A percentile compares a stretch with the other conserved stretches of the same genome.
These are phyloP conservation scores for Leptobrachium leishanense DNA, from an alignment of 2,113 vertebrate genomes.

Conservation along the genomic window DNA sequence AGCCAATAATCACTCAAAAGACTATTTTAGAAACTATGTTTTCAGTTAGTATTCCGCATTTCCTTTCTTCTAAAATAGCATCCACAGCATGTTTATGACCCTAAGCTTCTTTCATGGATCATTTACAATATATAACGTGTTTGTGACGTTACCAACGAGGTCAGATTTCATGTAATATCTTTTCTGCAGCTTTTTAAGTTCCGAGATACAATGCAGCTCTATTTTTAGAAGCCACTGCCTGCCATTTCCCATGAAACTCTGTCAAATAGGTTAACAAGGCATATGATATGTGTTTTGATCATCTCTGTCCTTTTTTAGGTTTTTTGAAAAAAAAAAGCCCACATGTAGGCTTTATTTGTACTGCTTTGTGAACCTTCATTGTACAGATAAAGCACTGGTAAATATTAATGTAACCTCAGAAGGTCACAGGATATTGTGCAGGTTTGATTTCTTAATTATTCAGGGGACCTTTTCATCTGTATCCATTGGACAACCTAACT, in stretches of 20 bases:
- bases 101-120: neutral
- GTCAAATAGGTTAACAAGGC: neutral
- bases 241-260: neutral
- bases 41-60: neutral
- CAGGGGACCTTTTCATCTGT: too few relatives aligned
- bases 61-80: conserved; percentile 1
- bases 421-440: too few relatives aligned
- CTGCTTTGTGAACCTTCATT: too few relatives aligned
- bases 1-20: neutral
- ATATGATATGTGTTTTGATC: neutral
- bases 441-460: too few relatives aligned
- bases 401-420: too few relatives aligned
- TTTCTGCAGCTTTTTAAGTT: neutral
- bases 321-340: too few relatives aligned
- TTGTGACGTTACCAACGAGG: neutral
- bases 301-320: neutral
- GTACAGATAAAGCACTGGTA: too few relatives aligned
- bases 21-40: neutral
- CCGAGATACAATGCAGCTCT: neutral
- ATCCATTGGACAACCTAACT: too few relatives aligned
- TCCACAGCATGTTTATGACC: neutral
- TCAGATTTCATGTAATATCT: neutral
- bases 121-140: neutral
- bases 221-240: neutral
- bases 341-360: too few relatives aligned